Evolutionary conservation across 92 coral and sea anemone species (phyloP).

Genomic region (Zoanthus gigantus): DNA sequence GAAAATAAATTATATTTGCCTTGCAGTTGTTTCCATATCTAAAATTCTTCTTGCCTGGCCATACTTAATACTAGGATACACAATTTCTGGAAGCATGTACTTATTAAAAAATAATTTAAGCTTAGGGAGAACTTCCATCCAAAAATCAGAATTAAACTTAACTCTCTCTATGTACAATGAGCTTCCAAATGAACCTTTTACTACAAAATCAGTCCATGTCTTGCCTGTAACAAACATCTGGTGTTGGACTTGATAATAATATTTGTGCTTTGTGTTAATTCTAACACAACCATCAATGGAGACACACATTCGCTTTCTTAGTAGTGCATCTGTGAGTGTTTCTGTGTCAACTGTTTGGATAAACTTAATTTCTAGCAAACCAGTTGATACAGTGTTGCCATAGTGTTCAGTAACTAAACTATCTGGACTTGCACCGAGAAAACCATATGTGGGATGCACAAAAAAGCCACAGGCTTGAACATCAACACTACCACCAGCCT

Average conservation of each 20-base stretch:
- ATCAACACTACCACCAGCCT: slow-evolving; percentile 32
- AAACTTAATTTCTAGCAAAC: slow-evolving; percentile 56
- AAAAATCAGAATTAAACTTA: slow-evolving; percentile 48
- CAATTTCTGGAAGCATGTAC: slow-evolving; percentile 59
- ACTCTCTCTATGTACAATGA: slow-evolving; percentile 56
- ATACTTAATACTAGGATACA: slow-evolving; percentile 62
- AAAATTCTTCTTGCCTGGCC: slow-evolving; percentile 54
- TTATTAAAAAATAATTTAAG: slow-evolving; percentile 44
- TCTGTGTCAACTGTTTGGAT: slow-evolving; percentile 55
- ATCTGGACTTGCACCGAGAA: slow-evolving; percentile 67
- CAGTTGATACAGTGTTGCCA: slow-evolving; percentile 41
- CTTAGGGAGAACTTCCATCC: slow-evolving; percentile 52
- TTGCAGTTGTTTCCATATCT: slow-evolving; percentile 35
- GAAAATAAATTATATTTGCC: slow-evolving; percentile 29
- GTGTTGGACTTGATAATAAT: slow-evolving; percentile 55
- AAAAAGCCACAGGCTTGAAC: slow-evolving; percentile 55
- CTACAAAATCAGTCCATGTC: slow-evolving; percentile 65
- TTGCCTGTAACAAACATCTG: slow-evolving; percentile 62
- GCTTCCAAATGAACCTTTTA: slow-evolving; percentile 38
- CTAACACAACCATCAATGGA: background rate
- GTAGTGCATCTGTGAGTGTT: slow-evolving; percentile 56
- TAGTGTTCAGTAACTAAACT: slow-evolving; percentile 44
- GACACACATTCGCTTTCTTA: slow-evolving; percentile 63
- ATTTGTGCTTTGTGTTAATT: slow-evolving; percentile 54
- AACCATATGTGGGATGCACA: slow-evolving; percentile 47